phyloP scores from a whole-genome alignment of 2,797 vertebrate genomes.

The Chaetophractus vellerosus region DNA sequence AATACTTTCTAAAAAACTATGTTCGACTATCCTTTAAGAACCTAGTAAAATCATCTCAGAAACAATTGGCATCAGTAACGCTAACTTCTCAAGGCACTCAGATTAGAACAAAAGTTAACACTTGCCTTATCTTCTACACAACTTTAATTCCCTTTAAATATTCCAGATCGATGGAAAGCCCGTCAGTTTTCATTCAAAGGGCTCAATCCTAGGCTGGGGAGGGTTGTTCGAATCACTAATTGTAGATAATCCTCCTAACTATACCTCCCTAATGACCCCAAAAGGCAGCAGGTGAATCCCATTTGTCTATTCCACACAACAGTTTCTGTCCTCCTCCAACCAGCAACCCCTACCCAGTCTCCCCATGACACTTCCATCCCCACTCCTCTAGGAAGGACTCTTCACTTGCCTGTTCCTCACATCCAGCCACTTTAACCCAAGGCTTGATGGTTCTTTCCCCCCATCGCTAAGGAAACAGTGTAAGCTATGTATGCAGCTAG shows the following conservation, averaged over 20 bases:
- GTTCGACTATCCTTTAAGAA: neutral
- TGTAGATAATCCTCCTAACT: neutral
- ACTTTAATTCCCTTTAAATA: neutral
- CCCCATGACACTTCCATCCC: accelerated
- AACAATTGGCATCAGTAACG: neutral
- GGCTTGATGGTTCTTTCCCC: neutral
- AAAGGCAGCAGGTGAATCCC: neutral
- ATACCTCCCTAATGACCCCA: neutral
- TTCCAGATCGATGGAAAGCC: neutral
- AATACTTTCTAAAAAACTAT: neutral
- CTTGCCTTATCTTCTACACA: neutral
- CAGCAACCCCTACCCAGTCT: neutral
- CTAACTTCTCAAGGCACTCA: neutral
- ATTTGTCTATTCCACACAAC: neutral
- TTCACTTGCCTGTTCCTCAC: neutral
- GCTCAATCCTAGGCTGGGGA: neutral
- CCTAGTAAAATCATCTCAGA: neutral
- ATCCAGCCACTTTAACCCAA: neutral
- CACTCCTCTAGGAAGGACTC: neutral
- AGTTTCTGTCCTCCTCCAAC: neutral
- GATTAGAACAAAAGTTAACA: neutral
- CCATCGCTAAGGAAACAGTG: neutral
- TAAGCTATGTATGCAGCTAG: neutral
- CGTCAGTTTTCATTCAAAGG: neutral
- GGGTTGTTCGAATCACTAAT: neutral